Base-by-base conservation (phyloP, 2,113 vertebrate species). In the Limnothrissa miodon region DNA sequence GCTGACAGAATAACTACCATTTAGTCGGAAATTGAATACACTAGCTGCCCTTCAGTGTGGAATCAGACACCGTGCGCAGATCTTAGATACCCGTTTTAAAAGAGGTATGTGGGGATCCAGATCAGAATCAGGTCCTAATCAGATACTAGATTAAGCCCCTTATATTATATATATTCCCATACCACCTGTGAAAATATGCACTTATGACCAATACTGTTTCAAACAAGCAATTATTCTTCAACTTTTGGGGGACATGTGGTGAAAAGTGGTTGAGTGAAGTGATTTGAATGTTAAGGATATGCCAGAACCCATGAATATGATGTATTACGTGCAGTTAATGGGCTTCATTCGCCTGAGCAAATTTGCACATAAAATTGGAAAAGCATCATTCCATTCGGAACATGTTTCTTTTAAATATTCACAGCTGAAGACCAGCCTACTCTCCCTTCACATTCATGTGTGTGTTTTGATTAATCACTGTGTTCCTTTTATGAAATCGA, bases 171-270 rank as follows among this genome's bases (percentile, higher is more conserved):
- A n/a, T n/a, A n/a, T 15, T 36, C 29, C 25, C 29, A 84, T 87
- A 86, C 85, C 78, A 80, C 74, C 80, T 66, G 13, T 81, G 83
- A 83, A 78, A 39, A 53, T 42, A 83, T 82, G 85, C 83, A 74
- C 79, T 86, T 45, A 46, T 81, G 79, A 82, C 80, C 48, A 53
- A 45, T 74, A 79, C 66, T 79, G 36, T 87, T 87, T 53, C 78
- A 87, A 4, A 84, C 80, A 80, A 81, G 62, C 81, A 85, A 82
- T 85, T 86, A 86, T 86, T 82, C 51, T 4, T 46, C 44, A 42
- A 42, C 82, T 45, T 36, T 23, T 4, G 78, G 78, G 70, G 62
- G 59, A 45, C 48, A 3, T 45, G 15, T 36, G 21, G 62, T 85
- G 53, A 29, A 79, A 83, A 33, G 44, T 23, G 21, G 45, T 51